Evolutionary conservation across 2,888 invertebrate genomes (phyloP).

Genomic region (Gari tellinella): DNA sequence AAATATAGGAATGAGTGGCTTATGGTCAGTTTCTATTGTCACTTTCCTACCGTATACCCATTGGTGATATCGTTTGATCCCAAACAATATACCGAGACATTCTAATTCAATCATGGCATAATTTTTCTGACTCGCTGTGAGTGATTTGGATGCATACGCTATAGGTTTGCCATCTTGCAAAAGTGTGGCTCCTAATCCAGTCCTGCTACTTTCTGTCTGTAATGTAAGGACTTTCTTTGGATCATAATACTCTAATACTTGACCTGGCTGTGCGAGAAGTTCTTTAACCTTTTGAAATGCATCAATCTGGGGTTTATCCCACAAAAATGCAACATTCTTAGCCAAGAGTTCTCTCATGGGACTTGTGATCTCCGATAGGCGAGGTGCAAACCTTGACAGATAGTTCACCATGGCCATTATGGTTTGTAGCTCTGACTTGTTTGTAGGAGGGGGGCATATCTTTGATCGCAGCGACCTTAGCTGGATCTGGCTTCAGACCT

Average conservation of each 20-base stretch:
- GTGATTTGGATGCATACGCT: constrained; percentile 43
- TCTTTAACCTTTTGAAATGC: neutral
- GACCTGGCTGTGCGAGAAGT: neutral
- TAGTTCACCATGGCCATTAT: constrained; percentile 63
- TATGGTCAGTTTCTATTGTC: constrained; percentile 47
- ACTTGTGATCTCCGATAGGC: constrained; percentile 44
- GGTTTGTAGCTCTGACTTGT: no score
- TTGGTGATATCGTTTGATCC: constrained; percentile 33
- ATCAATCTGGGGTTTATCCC: constrained; percentile 2
- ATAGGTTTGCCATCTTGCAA: constrained; percentile 57
- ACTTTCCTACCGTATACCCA: constrained; percentile 40
- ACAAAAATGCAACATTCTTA: constrained; percentile 35
- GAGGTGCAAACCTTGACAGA: constrained; percentile 48
- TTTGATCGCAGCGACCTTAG: constrained; percentile 4
- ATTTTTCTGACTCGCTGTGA: constrained; percentile 35
- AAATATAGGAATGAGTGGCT: constrained; percentile 42
- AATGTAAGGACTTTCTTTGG: constrained; percentile 9
- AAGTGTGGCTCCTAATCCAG: neutral
- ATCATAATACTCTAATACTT: constrained; percentile 19
- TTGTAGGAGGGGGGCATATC: no score
- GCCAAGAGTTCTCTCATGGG: constrained; percentile 27
- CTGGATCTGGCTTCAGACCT: constrained; percentile 15
- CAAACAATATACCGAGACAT: constrained; percentile 41
- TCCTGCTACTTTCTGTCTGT: neutral
- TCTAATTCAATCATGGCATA: constrained; percentile 64